These are phyloP conservation scores for Listronotus bonariensis DNA, from an alignment of 1,140 invertebrate species.

Conservation along the genomic window DNA sequence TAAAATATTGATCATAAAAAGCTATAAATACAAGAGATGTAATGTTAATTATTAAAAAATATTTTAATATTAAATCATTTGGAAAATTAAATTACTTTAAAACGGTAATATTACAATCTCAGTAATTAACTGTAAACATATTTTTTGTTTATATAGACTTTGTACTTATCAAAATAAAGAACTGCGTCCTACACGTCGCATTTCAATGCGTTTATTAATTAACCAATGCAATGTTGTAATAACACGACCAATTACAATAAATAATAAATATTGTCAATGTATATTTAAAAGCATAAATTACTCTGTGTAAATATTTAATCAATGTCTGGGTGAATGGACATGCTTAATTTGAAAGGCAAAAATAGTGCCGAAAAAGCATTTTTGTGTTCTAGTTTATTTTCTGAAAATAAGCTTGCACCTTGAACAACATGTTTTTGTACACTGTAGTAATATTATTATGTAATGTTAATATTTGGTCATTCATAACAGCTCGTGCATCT, in stretches of 20 bases:
- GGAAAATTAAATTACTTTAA: too few species aligned
- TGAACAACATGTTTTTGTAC: not conserved
- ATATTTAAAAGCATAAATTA: not conserved
- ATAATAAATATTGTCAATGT: not conserved
- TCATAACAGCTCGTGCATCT: not conserved
- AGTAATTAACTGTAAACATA: too few species aligned
- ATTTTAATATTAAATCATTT: too few species aligned
- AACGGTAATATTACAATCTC: too few species aligned
- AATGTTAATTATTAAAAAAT: too few species aligned
- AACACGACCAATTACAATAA: not conserved
- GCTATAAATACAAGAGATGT: too few species aligned
- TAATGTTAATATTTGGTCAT: not conserved
- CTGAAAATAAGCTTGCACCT: not conserved
- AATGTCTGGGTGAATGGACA: not conserved
- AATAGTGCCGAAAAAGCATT: conserved; percentile 3
- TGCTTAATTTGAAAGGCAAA: conserved; percentile 3
- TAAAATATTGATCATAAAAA: too few species aligned
- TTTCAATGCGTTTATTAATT: not conserved
- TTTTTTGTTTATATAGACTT: too few species aligned
- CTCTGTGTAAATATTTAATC: conserved; percentile 12
- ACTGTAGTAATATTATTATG: not conserved
- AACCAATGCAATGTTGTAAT: not conserved
- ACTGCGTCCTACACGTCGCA: too few species aligned
- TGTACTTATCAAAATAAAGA: too few species aligned
- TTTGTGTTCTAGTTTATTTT: not conserved